Percentiles rank a stretch among this genome's conserved stretches.
phyloP scores from a whole-genome alignment of 23 tunicate species.

The Styela clava region DNA sequence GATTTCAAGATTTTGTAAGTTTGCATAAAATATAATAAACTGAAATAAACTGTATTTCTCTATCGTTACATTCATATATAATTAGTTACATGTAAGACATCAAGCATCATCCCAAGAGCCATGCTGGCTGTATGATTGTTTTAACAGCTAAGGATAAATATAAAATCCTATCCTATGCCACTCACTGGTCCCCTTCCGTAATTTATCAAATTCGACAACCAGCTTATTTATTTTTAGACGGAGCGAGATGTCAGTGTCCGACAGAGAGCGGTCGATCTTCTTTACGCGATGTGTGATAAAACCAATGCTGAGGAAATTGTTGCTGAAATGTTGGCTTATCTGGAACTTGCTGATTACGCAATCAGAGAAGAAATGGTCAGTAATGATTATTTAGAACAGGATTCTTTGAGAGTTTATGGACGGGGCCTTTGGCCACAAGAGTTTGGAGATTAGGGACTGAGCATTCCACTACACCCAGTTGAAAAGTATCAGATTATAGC shows the following conservation, averaged over 20 bases:
- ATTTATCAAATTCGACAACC: background rate
- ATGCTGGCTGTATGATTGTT: background rate
- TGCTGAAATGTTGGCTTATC: conserved; percentile 90
- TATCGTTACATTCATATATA: background rate
- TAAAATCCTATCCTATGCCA: no score
- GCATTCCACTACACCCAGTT: no score
- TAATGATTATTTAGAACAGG: background rate
- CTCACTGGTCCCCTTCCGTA: no score
- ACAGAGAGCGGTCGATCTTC: conserved; percentile 93
- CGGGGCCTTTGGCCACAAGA: no score
- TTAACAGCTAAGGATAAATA: no score
- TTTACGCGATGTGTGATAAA: conserved; percentile 99
- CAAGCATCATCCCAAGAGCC: background rate
- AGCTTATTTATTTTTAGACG: conserved; percentile 50
- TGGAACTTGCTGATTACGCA: conserved; percentile 95
- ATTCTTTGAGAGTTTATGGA: no score
- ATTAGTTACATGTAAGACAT: background rate
- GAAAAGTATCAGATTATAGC: no score
- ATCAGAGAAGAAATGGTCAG: conserved; percentile 99
- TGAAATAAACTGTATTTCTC: no score
- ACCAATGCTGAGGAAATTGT: conserved; percentile 93
- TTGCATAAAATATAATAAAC: no score
- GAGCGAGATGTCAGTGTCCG: conserved; percentile 98
- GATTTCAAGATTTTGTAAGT: background rate
- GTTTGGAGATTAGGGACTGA: no score